Evolutionary conservation across 1,140 invertebrate genomes (phyloP), one percentile per base, ranked within the genome.

Genomic region (Maconellicoccus hirsutus): DNA sequence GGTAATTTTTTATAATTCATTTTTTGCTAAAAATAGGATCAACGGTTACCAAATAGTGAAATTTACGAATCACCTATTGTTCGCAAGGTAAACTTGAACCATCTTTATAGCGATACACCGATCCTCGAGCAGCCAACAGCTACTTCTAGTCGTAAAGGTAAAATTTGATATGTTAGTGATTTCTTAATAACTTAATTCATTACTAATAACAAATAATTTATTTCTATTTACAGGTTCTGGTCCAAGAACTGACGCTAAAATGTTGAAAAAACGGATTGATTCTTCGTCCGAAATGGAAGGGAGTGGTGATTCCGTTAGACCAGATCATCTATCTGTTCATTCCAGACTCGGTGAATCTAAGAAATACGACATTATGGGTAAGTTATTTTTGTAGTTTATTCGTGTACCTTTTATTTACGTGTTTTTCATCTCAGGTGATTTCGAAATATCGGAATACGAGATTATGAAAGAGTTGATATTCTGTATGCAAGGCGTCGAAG

Each of bases 111-210:
- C 22, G 61, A 66, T 26, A 66, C 61, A 10, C 61, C 61, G 21
- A 66, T 66, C 25, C 10, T 26, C 19, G 61, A 66, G 16, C n/a
- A n/a, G n/a, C 61, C 61, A 4, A 66, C 3, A 6, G 61, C 61
- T 66, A 66, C 61, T 2, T 66, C 61, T 25, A 66, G 61, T 66
- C 61, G 61, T 66, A 66, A 66, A 66, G 61, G 61, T 66, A 52
- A 52, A 4, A 8, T 4, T 16, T 52, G 6, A 16, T 19, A 52
- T 52, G 42, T 52, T 33, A 3, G 29, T 33, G 3, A 12, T 33
- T 6, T 33, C 12, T 33, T 33, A 16, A 52, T 52, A 3, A 52
- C 2, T 52, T 52, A n/a, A 38, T 19, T 52, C 42, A 52, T 52
- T 52, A n/a, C n/a, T n/a, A n/a, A n/a, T 52, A 16, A 52, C 6